Evolutionary conservation across 2,888 invertebrate species (phyloP), one percentile per base, ranked within the genome.

Genomic region (Plemyria rubiginata): DNA sequence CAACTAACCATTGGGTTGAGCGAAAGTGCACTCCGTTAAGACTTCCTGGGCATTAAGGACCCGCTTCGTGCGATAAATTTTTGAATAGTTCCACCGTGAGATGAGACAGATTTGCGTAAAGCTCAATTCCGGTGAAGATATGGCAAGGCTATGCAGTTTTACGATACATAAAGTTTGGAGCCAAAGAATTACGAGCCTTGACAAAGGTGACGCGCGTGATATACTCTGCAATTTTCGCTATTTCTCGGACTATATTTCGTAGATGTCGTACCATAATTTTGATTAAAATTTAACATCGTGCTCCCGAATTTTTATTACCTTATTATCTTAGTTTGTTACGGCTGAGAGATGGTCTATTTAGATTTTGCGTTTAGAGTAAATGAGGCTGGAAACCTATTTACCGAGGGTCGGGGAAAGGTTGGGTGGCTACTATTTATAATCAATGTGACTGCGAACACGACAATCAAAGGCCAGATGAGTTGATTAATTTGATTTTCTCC

Each of bases 401-500:
- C 40, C 52, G 60, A 50, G 57, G 62, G 66, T 57, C 46, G 49
- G 36, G 45, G 36, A 53, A 61, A 70, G 62, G 65, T 65, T 70
- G 60, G 63, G 13, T 58, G 62, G 67, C 62, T 64, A 54, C 65
- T 67, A 66, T 70, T 67, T 71, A 83, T 84, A 84, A 86, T 84
- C 80, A 82, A 81, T 81, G 79, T 74, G 74, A 74, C 81, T 80
- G 77, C 73, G 78, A 82, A 81, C 80, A 78, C 78, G 78, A 77
- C 77, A 80, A 80, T 88, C 86, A 89, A 87, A 90, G 86, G 85
- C 82, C 76, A 78, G 79, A 77, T 81, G 82, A 82, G 81, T 84
- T 81, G 81, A 86, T 87, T 87, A 87, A 89, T 88, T 87, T 82
- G 82, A 88, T 89, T 87, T 87, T 82, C 84, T 77, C 79, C 78